Conservation (phyloP, 2,113 vertebrate species). For the Struthidea cinerea region DNA sequence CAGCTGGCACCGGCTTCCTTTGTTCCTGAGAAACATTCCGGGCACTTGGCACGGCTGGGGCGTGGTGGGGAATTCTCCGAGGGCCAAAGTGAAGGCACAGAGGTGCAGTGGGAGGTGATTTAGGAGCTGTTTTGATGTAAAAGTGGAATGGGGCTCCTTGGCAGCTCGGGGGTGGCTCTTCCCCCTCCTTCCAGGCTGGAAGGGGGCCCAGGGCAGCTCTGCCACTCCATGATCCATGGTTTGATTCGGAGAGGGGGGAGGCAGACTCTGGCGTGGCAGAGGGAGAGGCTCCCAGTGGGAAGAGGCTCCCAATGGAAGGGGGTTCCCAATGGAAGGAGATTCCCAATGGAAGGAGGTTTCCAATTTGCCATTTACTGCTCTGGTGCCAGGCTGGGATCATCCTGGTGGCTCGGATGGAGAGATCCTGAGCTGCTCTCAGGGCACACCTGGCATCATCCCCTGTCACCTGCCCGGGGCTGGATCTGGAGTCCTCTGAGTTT, state of each 20-base stretch:
- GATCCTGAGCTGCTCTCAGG: background rate
- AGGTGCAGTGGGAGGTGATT: background rate
- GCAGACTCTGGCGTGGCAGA: background rate
- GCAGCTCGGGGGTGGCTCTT: background rate
- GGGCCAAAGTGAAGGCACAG: background rate
- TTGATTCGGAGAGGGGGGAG: background rate
- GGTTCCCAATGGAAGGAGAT: background rate
- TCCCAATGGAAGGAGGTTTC: background rate
- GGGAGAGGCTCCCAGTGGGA: background rate
- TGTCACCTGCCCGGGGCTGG: background rate
- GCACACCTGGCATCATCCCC: background rate
- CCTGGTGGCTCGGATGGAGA: background rate
- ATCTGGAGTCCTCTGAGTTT: background rate
- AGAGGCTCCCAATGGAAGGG: no score
- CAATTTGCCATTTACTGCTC: background rate
- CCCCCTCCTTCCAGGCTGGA: background rate
- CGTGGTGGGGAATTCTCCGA: background rate
- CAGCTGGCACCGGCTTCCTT: fast-evolving
- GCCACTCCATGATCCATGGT: fast-evolving
- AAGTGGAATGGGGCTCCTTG: background rate
- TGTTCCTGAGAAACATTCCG: background rate
- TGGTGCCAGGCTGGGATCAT: background rate
- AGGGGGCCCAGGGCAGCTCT: background rate
- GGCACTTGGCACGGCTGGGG: background rate
- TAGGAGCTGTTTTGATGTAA: background rate